Evolutionary conservation across 2,797 vertebrate genomes (phyloP), one percentile per base, ranked within the genome.

Genomic region (Pipistrellus nathusii): DNA sequence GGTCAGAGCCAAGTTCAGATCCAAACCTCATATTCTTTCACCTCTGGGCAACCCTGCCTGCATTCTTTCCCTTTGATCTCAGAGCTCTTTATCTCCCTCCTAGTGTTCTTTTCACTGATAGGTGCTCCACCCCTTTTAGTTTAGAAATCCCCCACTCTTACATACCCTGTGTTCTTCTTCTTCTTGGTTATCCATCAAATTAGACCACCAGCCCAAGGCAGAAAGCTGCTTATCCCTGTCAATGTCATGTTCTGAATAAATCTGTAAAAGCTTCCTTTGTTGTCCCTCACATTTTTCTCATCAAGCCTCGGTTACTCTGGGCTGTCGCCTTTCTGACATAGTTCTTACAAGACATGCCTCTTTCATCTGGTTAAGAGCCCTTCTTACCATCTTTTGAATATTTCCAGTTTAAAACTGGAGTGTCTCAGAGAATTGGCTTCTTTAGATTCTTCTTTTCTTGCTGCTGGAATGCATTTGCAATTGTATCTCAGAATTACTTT

Each of bases 381-480:
- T 84, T 94, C 55, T 76, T 51, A 75, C 46, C 57, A 57, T 93
- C 73, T 93, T 97, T 76, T 71, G 64, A 97, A 92, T 93, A 95
- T 94, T 96, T 94, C 71, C 85, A 76, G 88, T 90, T 95, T 82
- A 75, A 95, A 96, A 95, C 64, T 25, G 35, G 75, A 92, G 41
- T 71, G 84, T 94, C 75, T 88, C 48, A 38, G 83, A 76, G 80
- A 94, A 94, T 83, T 85, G 27, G 35, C 68, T 90, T 91, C 82
- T 85, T 94, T 46, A 73, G 30, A 17, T 82, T 44, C 25, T 94
- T 82, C 80, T 71, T 95, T 94, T 92, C 75, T 82, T 83, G 80
- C 23, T 86, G 85, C 81, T 92, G 38, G 57, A 51, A 96, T 94
- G 94, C 93, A 83, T 81, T 91, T 88, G 89, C 57, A 93, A 81